Conservation (phyloP, 2,888 invertebrate species). For the Anorthoa munda region DNA sequence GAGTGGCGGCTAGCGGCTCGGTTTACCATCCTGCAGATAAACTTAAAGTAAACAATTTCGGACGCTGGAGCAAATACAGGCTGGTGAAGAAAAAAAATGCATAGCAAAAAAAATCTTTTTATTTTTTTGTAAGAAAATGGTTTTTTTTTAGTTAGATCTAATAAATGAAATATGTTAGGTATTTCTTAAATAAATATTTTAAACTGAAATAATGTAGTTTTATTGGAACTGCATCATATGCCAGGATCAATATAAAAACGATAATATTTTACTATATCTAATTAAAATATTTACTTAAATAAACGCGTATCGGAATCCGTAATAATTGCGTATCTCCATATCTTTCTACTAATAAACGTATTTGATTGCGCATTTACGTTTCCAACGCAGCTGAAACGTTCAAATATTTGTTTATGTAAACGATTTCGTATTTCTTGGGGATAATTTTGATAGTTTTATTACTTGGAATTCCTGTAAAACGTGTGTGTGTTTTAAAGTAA, state of each 20-base stretch:
- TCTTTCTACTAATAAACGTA: conserved; percentile 53
- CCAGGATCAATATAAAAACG: not conserved
- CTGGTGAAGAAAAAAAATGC: conserved; percentile 14
- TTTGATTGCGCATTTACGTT: conserved; percentile 58
- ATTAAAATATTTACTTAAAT: conserved; percentile 59
- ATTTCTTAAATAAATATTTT: not conserved
- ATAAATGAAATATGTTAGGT: too few species aligned
- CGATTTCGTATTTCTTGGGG: conserved; percentile 42
- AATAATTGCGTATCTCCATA: conserved; percentile 48
- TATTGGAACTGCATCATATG: not conserved
- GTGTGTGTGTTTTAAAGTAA: conserved; percentile 40
- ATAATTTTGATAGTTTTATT: conserved; percentile 63
- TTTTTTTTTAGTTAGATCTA: not conserved
- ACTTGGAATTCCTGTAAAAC: conserved; percentile 54
- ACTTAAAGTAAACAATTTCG: conserved; percentile 70
- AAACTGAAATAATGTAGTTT: not conserved
- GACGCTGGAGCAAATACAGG: conserved; percentile 57
- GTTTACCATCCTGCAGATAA: conserved; percentile 68
- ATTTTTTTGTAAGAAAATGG: not conserved
- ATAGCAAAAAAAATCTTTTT: not conserved
- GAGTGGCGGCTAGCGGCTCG: conserved; percentile 67
- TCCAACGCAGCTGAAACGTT: conserved; percentile 40
- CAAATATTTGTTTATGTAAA: conserved; percentile 53
- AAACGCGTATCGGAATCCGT: conserved; percentile 40
- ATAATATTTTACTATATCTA: conserved; percentile 23